A percentile compares a stretch with the other conserved stretches of the same genome.
Evolutionary conservation across 2,113 vertebrate species (phyloP).

Genomic region (Myocastor coypus): DNA sequence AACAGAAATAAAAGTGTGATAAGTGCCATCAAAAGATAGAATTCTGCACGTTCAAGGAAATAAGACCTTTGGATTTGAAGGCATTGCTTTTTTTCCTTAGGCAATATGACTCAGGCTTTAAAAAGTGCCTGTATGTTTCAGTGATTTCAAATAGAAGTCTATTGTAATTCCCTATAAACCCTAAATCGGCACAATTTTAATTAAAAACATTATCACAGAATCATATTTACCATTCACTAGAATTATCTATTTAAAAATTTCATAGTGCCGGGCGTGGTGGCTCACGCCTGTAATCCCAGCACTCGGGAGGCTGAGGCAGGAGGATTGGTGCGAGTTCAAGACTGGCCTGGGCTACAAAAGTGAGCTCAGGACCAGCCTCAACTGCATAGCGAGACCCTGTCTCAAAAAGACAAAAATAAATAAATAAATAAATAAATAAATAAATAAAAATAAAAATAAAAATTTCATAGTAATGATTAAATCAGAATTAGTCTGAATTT

Average conservation of each 20-base stretch:
- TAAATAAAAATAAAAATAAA: too few relatives aligned
- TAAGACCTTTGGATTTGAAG: background rate
- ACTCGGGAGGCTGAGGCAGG: too few relatives aligned
- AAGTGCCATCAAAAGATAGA: background rate
- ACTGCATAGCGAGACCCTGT: too few relatives aligned
- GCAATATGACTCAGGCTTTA: background rate
- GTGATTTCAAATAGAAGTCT: background rate
- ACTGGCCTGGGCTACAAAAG: too few relatives aligned
- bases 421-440: too few relatives aligned
- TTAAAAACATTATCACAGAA: slow-evolving; percentile 32
- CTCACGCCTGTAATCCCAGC: too few relatives aligned
- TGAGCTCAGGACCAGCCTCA: too few relatives aligned
- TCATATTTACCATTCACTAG: background rate
- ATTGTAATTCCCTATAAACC: background rate
- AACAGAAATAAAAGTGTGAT: background rate
- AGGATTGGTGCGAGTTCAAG: too few relatives aligned
- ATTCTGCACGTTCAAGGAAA: background rate
- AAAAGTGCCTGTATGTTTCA: background rate
- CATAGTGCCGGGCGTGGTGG: too few relatives aligned
- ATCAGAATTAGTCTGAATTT: slow-evolving; percentile 23
- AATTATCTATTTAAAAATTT: background rate
- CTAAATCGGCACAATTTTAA: background rate
- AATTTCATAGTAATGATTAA: background rate
- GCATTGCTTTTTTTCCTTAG: background rate
- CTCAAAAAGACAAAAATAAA: too few relatives aligned